Evolutionary conservation across 2,113 vertebrate species (phyloP).

Genomic region (Microcebus lehilahytsara): DNA sequence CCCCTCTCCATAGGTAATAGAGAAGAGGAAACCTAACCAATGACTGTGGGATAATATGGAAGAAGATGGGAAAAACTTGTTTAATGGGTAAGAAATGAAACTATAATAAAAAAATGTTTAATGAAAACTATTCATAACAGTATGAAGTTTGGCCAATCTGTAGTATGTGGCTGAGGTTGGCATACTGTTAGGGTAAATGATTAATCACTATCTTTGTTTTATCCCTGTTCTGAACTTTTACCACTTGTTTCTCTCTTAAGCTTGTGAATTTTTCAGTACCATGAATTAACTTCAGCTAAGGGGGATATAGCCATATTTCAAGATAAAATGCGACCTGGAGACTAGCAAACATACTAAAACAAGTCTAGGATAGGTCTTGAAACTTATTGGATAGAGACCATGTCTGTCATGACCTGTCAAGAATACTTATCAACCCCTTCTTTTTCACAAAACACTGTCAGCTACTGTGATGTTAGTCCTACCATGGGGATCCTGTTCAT

Average conservation of each 20-base stretch:
- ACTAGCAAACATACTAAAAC: not conserved
- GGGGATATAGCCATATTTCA: not conserved
- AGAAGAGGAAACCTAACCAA: constrained; percentile 44
- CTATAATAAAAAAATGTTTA: not conserved
- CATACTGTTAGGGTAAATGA: not conserved
- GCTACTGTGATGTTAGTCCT: not conserved
- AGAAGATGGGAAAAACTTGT: constrained; percentile 58
- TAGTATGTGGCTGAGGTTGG: not conserved
- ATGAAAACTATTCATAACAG: not conserved
- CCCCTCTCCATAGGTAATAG: not conserved
- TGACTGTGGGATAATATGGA: constrained; percentile 45
- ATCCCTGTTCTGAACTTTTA: not conserved
- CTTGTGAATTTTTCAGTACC: constrained; percentile 28
- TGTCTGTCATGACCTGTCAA: not conserved
- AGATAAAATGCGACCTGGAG: not conserved
- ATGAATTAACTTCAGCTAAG: not conserved
- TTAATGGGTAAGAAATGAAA: constrained; percentile 63
- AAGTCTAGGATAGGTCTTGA: not conserved
- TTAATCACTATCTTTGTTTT: not conserved
- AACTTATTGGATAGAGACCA: not conserved
- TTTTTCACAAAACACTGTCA: not conserved
- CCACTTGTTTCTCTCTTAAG: not conserved
- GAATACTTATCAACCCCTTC: not conserved
- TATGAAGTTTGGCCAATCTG: not conserved
- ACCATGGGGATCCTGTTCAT: not conserved